phyloP scores from a whole-genome alignment of 1,140 invertebrate genomes.

The Trachelipus rathkii region DNA sequence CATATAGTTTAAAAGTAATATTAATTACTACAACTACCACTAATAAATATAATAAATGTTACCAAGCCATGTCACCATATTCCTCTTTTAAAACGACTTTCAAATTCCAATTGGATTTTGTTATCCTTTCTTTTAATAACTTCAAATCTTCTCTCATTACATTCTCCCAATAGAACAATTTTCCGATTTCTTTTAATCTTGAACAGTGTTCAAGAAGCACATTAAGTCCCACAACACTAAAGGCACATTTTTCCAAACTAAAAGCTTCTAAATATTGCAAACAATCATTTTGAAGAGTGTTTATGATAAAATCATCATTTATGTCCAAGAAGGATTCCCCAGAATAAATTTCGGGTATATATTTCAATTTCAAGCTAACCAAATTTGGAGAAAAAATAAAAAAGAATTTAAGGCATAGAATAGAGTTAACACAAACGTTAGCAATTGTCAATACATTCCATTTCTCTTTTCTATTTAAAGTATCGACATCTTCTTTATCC shows the following conservation, averaged over 20 bases:
- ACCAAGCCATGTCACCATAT: neutral
- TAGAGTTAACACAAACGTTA: neutral
- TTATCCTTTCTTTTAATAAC: neutral
- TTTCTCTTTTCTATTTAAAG: neutral
- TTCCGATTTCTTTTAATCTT: neutral
- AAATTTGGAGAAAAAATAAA: neutral
- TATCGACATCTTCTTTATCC: neutral
- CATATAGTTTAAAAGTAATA: too few species aligned
- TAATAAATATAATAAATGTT: neutral
- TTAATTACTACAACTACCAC: too few species aligned
- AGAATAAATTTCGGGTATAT: neutral
- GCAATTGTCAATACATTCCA: neutral
- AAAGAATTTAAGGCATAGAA: neutral
- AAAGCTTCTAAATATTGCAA: neutral
- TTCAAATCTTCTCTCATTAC: neutral
- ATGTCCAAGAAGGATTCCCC: neutral
- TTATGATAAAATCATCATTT: neutral
- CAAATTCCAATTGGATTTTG: neutral
- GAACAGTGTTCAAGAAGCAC: neutral
- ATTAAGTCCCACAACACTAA: neutral
- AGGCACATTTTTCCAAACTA: neutral
- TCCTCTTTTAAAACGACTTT: neutral
- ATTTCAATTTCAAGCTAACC: neutral
- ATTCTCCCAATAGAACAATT: constrained; percentile 4
- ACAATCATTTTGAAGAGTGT: neutral